phyloP scores from a whole-genome alignment of 2,113 vertebrate genomes.

The Poicephalus gulielmi region DNA sequence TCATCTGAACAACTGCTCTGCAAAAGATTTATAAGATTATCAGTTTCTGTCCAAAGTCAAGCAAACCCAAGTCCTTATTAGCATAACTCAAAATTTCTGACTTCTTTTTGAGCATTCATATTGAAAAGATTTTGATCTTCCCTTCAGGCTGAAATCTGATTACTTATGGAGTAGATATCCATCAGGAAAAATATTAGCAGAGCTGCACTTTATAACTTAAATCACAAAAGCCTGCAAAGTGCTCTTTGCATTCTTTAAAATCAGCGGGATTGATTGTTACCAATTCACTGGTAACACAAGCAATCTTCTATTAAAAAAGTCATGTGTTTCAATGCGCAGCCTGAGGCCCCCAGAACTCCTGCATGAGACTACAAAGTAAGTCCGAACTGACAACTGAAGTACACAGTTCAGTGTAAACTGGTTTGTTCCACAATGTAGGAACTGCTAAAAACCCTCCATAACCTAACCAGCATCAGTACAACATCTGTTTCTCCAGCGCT shows the following conservation, averaged over 20 bases:
- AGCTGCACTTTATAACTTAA: constrained; percentile 14
- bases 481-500: not conserved
- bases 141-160: not conserved
- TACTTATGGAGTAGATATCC: not conserved
- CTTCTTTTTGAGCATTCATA: not conserved
- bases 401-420: not conserved
- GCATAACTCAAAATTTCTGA: not conserved
- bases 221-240: not conserved
- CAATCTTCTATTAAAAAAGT: not conserved
- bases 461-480: not conserved
- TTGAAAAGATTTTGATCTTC: not conserved
- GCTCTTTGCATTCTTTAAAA: not conserved
- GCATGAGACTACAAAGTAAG: not conserved
- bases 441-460: not conserved
- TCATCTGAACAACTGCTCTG: not conserved
- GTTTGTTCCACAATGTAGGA: not conserved
- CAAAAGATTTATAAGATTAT: not conserved
- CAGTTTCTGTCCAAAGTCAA: not conserved
- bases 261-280: not conserved
- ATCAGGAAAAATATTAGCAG: not conserved
- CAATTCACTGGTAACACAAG: not conserved
- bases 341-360: not conserved
- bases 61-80: not conserved
- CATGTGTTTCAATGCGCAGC: not conserved
- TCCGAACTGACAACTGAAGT: not conserved